Evolutionary conservation across 2,113 vertebrate genomes (phyloP).

Genomic region (Porphyrio hochstetteri): DNA sequence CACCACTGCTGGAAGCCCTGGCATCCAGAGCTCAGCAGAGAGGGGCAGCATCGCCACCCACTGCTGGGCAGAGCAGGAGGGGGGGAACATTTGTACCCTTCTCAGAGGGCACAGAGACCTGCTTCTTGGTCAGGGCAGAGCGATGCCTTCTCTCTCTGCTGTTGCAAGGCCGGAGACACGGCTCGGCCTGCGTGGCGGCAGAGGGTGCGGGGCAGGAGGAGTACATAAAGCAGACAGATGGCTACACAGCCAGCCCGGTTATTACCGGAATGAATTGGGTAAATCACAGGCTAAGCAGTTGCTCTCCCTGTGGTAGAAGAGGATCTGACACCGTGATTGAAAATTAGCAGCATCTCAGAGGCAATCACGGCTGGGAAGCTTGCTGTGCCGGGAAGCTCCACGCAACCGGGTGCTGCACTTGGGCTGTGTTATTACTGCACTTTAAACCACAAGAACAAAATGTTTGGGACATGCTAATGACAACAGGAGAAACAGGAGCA

Average conservation of each 20-base stretch:
- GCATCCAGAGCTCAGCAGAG: neutral
- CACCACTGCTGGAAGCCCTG: neutral
- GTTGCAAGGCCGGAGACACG: rapidly evolving
- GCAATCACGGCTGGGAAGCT: constrained; percentile 19
- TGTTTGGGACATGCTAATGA: constrained; percentile 63
- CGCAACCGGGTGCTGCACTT: neutral
- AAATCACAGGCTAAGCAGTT: constrained; percentile 60
- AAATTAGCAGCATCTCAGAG: constrained; percentile 54
- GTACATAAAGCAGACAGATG: constrained; percentile 32
- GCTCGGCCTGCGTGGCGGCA: rapidly evolving
- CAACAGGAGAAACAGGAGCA: constrained; percentile 50
- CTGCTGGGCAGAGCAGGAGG: neutral
- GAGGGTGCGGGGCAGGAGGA: neutral
- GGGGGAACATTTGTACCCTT: neutral
- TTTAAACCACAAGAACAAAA: constrained; percentile 57
- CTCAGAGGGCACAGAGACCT: neutral
- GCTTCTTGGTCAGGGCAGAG: rapidly evolving
- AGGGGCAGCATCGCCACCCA: neutral
- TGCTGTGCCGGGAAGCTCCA: constrained; percentile 9
- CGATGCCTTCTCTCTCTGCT: neutral
- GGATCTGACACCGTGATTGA: constrained; percentile 48
- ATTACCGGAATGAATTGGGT: constrained; percentile 37
- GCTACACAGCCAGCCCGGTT: neutral
- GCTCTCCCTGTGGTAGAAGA: constrained; percentile 24
- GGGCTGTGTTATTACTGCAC: constrained; percentile 15